Evolutionary conservation across 2,113 vertebrate genomes (phyloP), one percentile per base, ranked within the genome.

Genomic region (Protobothrops mucrosquamatus): DNA sequence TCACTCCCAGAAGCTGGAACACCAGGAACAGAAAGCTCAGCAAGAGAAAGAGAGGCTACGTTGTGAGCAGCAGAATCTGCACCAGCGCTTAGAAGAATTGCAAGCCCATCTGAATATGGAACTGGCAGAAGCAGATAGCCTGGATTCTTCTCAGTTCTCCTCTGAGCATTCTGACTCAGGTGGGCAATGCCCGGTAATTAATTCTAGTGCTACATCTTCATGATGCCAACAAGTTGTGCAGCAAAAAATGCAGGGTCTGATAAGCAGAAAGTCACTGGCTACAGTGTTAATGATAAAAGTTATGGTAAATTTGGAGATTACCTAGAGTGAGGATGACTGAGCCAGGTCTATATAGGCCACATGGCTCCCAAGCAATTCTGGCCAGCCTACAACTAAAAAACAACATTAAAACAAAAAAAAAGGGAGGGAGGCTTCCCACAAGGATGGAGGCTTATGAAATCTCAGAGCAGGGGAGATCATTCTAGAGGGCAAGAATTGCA

Each of bases 131-230:
- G 98, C 98, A 0, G 96, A 99, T 96, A 99, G 99, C 95, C 96
- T 99, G 93, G 99, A 99, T 39, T 99, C 98, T 0, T 99, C 98
- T 0, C 97, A 95, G 69, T 96, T 99, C 94, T 99, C 98, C 64
- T 99, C 98, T 0, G 99, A 99, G 95, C 97, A 98, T 59, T 99
- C 98, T 0, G 98, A 99, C 94, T 98, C 98, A 0, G 98, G 98
- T 99, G 46, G 92, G 96, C 81, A 64, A 2, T 48, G 6, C 18
- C n/a, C 3, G 24, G 48, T 54, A 85, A n/a, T 24, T 24, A 3
- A 52, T 52, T 57, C 26, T 92, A 51, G 15, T 11, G 61, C 11
- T 26, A 51, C 22, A 26, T 26, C 9, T 34, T 87, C 12, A 2
- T 87, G 85, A 51, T 55, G 29, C 51, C 14, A 18, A 20, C 87